Evolutionary conservation across 2,113 vertebrate species (phyloP).

Genomic region (Eira barbara): DNA sequence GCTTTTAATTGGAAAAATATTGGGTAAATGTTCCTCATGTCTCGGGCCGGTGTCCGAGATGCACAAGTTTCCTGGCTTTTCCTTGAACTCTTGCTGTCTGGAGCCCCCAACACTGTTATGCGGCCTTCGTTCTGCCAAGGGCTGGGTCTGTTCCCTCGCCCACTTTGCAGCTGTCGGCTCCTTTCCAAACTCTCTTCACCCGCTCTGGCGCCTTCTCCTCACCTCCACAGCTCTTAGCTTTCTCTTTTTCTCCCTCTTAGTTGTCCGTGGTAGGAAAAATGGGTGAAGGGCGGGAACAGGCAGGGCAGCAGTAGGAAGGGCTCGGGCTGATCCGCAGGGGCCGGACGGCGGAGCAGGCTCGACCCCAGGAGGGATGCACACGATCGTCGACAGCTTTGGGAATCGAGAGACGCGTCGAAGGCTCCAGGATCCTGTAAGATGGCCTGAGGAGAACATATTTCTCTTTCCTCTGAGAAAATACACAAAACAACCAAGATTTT

Average conservation of each 20-base stretch:
- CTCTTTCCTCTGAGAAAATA: background rate
- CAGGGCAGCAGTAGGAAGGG: fast-evolving
- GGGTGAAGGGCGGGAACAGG: background rate
- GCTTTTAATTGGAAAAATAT: too few species aligned
- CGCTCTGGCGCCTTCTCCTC: background rate
- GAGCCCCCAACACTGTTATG: fast-evolving
- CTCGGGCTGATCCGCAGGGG: background rate
- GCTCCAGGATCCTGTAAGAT: background rate
- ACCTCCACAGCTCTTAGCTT: background rate
- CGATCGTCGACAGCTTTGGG: fast-evolving
- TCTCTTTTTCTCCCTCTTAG: background rate
- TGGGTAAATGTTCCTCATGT: too few species aligned
- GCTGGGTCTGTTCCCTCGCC: fast-evolving
- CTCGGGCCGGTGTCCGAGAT: fast-evolving
- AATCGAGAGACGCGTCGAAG: fast-evolving
- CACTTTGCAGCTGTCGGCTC: background rate
- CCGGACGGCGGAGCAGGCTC: background rate
- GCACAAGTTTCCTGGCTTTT: fast-evolving
- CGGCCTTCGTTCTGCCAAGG: background rate
- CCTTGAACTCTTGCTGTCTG: fast-evolving
- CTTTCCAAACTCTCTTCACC: too few species aligned
- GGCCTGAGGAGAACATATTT: background rate
- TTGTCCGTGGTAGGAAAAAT: background rate
- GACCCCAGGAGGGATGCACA: fast-evolving
- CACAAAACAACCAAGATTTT: fast-evolving